Evolutionary conservation across 2,797 vertebrate genomes (phyloP), one percentile per base, ranked within the genome.

Genomic region (Atherinosoma microstoma): DNA sequence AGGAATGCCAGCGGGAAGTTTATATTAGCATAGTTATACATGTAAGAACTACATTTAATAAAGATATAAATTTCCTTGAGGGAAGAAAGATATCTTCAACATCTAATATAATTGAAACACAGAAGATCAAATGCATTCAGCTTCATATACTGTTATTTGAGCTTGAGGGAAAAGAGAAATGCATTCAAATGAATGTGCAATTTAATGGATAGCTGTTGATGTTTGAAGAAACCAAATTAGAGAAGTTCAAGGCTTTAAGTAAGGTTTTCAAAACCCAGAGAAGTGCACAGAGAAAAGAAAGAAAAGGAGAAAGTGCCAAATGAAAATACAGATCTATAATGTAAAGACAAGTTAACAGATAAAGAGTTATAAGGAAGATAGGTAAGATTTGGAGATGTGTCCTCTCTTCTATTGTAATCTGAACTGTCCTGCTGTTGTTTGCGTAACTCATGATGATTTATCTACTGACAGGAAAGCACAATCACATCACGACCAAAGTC

Each of bases 401-500:
- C 36, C 3, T 53, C 59, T 56, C 6, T 22, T 87, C 56, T 60
- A 77, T 62, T 80, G 54, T 70, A 79, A 84, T 78, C 64, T 67
- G 24, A 80, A 59, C 63, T 45, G 53, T 75, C 68, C 36, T 36
- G 73, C 64, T 79, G 72, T 73, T 76, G 66, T 75, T 59, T 64
- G 53, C 61, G 60, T 11, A 61, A 47, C 74, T 74, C 77, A 20
- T 13, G 7, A 56, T 76, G 67, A 87, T 85, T 80, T 82, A 89
- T 83, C 84, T 80, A 45, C 88, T 74, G 79, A 87, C 82, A 89
- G 82, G 84, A 88, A 86, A 89, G 73, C 81, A 84, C 89, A 88
- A 89, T 87, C 86, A 66, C 74, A 91, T 91, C 84, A 80, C 85
- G 83, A 76, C 79, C 84, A 69, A 64, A 83, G 79, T 64, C 49